Evolutionary conservation across 1,140 invertebrate genomes (phyloP).

Genomic region (Muscidifurax raptorellus): DNA sequence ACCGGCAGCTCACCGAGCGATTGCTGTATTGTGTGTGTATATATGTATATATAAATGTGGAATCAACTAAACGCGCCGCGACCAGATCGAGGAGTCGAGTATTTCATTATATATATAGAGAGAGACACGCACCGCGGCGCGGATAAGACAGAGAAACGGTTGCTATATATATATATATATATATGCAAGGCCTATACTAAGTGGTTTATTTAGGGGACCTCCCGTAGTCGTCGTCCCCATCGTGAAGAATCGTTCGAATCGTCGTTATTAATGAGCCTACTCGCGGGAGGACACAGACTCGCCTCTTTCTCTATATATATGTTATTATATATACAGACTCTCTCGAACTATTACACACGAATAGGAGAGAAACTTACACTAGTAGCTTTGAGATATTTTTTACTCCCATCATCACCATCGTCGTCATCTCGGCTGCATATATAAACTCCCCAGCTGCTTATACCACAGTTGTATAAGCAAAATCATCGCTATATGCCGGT

Average conservation of each 20-base stretch:
- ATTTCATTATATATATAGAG: neutral
- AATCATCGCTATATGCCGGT: constrained; percentile 36
- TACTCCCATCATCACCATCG: neutral
- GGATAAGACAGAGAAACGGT: neutral
- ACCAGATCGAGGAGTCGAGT: neutral
- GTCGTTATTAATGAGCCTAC: constrained; percentile 43
- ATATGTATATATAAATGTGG: neutral
- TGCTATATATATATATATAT: neutral
- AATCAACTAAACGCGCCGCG: neutral
- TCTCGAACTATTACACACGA: neutral
- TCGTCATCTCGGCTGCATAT: neutral
- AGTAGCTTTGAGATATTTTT: constrained; percentile 13
- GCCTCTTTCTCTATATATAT: neutral
- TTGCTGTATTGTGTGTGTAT: neutral
- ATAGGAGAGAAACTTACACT: neutral
- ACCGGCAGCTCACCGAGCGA: neutral
- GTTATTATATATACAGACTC: neutral
- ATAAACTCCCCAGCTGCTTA: neutral
- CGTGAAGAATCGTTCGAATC: constrained; percentile 46
- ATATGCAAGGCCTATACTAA: neutral
- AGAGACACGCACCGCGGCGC: neutral
- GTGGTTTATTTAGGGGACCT: constrained; percentile 43
- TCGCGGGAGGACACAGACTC: constrained; percentile 18
- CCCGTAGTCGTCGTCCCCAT: constrained; percentile 31
- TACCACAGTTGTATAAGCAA: constrained; percentile 33